A percentile compares a stretch with the other conserved stretches of the same genome.
Conservation (phyloP, 2,113 vertebrate species). For the Rhinichthys klamathensis region DNA sequence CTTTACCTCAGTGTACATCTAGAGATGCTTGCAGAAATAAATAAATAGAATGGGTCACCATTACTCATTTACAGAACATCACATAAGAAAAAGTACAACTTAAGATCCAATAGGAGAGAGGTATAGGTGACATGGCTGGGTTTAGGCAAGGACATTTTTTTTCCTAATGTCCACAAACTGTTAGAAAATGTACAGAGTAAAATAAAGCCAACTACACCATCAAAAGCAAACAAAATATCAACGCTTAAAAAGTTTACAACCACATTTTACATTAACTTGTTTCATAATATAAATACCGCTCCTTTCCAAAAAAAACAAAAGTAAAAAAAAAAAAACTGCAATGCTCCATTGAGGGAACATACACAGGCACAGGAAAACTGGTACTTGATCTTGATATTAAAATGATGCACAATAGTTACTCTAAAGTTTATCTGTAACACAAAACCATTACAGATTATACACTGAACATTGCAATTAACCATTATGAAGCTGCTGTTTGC, state of each 20-base stretch:
- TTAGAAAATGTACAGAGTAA: constrained; percentile 70
- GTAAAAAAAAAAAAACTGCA: constrained; percentile 63
- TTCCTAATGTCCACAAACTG: constrained; percentile 70
- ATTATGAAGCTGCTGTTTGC: constrained; percentile 80
- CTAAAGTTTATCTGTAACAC: constrained; percentile 79
- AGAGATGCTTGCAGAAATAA: constrained; percentile 73
- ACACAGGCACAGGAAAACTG: constrained; percentile 76
- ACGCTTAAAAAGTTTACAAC: constrained; percentile 79
- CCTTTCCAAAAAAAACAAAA: constrained; percentile 59
- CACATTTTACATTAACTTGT: constrained; percentile 79
- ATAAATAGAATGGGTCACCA: constrained; percentile 76
- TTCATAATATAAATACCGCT: constrained; percentile 74
- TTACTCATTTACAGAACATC: constrained; percentile 70
- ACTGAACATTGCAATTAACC: constrained; percentile 80
- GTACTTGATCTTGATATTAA: constrained; percentile 79
- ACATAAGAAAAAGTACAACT: constrained; percentile 73
- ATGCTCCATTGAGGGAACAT: constrained; percentile 61
- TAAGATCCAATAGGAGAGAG: constrained; percentile 67
- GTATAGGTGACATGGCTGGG: constrained; percentile 60
- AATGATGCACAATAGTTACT: constrained; percentile 78
- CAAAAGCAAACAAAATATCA: constrained; percentile 69
- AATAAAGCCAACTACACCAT: constrained; percentile 75
- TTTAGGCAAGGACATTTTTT: constrained; percentile 57
- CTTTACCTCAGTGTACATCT: constrained; percentile 49
- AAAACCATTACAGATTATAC: constrained; percentile 82